These are phyloP conservation scores for Daboia siamensis DNA, from an alignment of 2,113 vertebrate species.

Conservation along the genomic window DNA sequence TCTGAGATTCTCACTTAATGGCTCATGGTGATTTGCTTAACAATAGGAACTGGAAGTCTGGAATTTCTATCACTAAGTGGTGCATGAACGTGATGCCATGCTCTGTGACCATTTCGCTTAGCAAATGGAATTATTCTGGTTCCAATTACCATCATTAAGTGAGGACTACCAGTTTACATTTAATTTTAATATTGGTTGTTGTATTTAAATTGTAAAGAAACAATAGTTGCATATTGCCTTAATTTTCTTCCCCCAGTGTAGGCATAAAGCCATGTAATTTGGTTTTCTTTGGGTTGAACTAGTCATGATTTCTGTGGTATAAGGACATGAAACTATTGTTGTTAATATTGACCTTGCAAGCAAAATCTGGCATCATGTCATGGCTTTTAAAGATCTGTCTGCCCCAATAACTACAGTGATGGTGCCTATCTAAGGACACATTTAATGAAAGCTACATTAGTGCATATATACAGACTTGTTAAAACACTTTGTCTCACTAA, in stretches of 20 bases:
- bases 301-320: conserved; percentile 24
- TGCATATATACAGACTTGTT: conserved; percentile 71
- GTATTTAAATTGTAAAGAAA: not conserved
- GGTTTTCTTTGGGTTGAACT: conserved; percentile 4
- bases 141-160: not conserved
- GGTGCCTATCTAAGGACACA: conserved; percentile 53
- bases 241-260: conserved; percentile 15
- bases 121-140: not conserved
- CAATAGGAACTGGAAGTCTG: not conserved
- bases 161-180: not conserved
- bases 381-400: conserved; percentile 20
- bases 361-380: conserved; percentile 30
- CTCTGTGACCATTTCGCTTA: not conserved
- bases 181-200: not conserved
- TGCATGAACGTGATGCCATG: not conserved
- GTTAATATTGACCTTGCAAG: conserved; percentile 41
- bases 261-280: conserved; percentile 23
- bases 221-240: not conserved
- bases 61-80: not conserved
- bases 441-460: conserved; percentile 74
- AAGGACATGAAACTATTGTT: conserved; percentile 20
- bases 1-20: not conserved
- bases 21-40: not conserved
- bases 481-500: conserved; percentile 76
- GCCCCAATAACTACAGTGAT: conserved; percentile 31